Percentiles rank a stretch among this genome's conserved stretches.
Evolutionary conservation across 2,113 vertebrate species (phyloP).

Genomic region (Chloebia gouldiae): DNA sequence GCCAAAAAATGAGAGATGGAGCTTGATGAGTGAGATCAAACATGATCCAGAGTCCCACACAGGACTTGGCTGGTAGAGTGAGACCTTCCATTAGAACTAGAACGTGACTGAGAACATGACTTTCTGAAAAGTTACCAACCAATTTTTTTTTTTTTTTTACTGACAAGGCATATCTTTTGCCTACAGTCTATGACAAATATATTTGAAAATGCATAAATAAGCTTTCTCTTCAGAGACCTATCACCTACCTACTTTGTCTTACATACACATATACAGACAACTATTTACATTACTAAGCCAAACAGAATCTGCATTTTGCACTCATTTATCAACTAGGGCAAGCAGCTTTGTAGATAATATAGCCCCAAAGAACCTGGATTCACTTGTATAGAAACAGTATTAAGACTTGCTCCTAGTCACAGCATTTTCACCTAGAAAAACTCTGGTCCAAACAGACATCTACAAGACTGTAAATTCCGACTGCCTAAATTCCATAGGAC

Average conservation of each 20-base stretch:
- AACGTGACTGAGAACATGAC: background rate
- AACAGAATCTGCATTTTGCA: background rate
- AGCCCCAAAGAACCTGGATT: background rate
- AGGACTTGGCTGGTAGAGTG: rapidly evolving
- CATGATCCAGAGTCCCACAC: background rate
- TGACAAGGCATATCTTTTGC: background rate
- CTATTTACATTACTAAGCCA: background rate
- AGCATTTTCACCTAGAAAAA: background rate
- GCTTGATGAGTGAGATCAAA: background rate
- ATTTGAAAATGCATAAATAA: background rate
- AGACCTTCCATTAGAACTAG: background rate
- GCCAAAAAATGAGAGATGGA: background rate
- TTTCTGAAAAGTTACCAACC: background rate
- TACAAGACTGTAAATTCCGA: background rate
- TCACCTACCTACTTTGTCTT: background rate
- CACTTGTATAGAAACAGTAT: background rate
- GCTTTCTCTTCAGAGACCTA: background rate
- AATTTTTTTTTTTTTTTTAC: background rate
- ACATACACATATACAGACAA: background rate
- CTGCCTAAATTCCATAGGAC: background rate
- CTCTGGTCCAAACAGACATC: background rate
- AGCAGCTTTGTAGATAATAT: background rate
- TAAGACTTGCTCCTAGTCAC: background rate
- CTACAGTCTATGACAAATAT: background rate
- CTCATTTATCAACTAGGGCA: background rate